phyloP scores from a whole-genome alignment of 2,888 invertebrate genomes.

The Adineta ricciae region DNA sequence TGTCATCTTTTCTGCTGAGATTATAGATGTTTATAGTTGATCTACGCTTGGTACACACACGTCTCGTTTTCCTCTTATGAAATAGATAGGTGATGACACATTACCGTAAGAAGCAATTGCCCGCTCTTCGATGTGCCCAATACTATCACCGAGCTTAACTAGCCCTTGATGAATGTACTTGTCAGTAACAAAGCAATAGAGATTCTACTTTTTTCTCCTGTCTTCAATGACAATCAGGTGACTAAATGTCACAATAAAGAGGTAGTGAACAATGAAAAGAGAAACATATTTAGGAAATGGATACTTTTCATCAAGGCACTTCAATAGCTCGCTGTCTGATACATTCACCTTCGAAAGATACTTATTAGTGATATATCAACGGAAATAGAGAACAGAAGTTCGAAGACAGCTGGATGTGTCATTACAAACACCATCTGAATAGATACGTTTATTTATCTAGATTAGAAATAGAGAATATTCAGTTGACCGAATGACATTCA shows the following conservation, averaged over 20 bases:
- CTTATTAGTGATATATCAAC: not conserved
- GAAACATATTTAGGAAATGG: not conserved
- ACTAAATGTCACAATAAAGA: not conserved
- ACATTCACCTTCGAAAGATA: not conserved
- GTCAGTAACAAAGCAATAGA: not conserved
- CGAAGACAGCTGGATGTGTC: not conserved
- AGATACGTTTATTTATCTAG: not conserved
- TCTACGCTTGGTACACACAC: not conserved
- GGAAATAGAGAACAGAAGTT: not conserved
- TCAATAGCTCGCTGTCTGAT: not conserved
- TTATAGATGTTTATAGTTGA: not conserved
- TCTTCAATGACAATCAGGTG: not conserved
- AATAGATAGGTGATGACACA: constrained; percentile 11
- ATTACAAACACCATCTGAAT: not conserved
- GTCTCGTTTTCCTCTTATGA: not conserved
- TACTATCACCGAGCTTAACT: not conserved
- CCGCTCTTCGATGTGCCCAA: not conserved
- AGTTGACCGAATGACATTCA: not conserved
- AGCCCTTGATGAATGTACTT: not conserved
- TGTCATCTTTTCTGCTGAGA: not conserved
- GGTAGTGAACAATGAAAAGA: not conserved
- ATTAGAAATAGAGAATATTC: not conserved
- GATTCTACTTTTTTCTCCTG: not conserved
- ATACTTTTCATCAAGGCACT: not conserved
- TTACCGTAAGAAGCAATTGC: not conserved